A percentile compares a stretch with the other conserved stretches of the same genome.
These are phyloP conservation scores for Athalia circularis DNA, from an alignment of 2,888 invertebrate genomes.

Conservation along the genomic window DNA sequence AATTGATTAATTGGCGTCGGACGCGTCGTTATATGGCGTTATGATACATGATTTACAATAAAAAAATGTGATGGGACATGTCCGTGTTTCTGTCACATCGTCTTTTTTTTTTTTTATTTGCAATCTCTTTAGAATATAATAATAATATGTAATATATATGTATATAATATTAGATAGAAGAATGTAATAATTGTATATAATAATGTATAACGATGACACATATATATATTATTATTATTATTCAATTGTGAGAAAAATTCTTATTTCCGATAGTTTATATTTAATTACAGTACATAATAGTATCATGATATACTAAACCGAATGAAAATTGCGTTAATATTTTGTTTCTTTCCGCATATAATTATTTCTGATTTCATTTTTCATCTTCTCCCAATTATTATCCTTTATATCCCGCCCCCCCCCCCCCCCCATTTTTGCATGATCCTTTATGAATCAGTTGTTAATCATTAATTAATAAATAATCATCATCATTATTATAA, in stretches of 20 bases:
- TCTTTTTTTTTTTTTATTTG: not conserved
- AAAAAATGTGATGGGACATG: not conserved
- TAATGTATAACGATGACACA: no score
- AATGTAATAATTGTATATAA: no score
- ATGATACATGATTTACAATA: not conserved
- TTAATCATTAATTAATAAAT: no score
- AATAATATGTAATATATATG: no score
- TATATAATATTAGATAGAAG: no score
- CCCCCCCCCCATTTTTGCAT: not conserved
- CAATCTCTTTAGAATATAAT: not conserved
- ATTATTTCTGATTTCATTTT: not conserved
- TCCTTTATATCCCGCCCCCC: slow-evolving; percentile 5
- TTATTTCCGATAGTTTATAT: not conserved
- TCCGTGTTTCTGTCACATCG: not conserved
- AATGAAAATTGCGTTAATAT: not conserved
- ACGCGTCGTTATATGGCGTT: not conserved
- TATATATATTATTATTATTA: no score
- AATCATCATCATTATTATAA: no score
- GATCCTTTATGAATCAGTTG: no score
- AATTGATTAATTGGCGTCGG: not conserved
- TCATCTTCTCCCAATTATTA: slow-evolving; percentile 42
- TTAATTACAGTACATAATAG: no score
- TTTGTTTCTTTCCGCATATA: not conserved
- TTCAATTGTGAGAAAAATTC: not conserved
- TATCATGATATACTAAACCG: not conserved